Evolutionary conservation across 2,113 vertebrate species (phyloP).

Genomic region (Thamnophis sirtalis): DNA sequence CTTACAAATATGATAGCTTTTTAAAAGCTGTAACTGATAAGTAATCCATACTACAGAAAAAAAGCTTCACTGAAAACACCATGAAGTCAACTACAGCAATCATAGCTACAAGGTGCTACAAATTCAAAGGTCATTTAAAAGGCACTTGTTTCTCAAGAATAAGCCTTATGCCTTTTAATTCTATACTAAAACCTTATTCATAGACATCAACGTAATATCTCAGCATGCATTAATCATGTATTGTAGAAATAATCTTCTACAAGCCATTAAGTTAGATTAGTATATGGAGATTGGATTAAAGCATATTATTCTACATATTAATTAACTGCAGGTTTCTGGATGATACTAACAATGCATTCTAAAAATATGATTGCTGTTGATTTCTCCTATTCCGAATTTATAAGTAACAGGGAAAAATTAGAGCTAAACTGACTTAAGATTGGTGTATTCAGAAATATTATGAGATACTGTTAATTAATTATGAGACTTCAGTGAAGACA

Average conservation of each 20-base stretch:
- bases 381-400: constrained; percentile 25
- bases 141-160: constrained; percentile 63
- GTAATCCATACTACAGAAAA: constrained; percentile 39
- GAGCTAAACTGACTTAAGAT: not conserved
- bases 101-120: constrained; percentile 15
- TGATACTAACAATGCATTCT: constrained; percentile 39
- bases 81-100: constrained; percentile 34
- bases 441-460: not conserved
- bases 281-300: constrained; percentile 42
- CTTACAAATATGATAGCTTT: not conserved
- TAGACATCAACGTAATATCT: constrained; percentile 40
- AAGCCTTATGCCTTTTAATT: constrained; percentile 24
- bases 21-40: not conserved
- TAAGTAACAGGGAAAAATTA: constrained; percentile 27
- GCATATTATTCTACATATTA: constrained; percentile 10
- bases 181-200: constrained; percentile 32
- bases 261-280: constrained; percentile 19
- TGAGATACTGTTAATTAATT: constrained; percentile 27
- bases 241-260: constrained; percentile 17
- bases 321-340: not conserved
- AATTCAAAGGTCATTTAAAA: constrained; percentile 48
- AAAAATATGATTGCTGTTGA: constrained; percentile 54
- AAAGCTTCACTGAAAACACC: constrained; percentile 18
- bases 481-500: not conserved
- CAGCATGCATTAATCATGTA: constrained; percentile 28